Evolutionary conservation across 2,888 invertebrate genomes (phyloP).

Genomic region (Pardosa pseudoannulata): DNA sequence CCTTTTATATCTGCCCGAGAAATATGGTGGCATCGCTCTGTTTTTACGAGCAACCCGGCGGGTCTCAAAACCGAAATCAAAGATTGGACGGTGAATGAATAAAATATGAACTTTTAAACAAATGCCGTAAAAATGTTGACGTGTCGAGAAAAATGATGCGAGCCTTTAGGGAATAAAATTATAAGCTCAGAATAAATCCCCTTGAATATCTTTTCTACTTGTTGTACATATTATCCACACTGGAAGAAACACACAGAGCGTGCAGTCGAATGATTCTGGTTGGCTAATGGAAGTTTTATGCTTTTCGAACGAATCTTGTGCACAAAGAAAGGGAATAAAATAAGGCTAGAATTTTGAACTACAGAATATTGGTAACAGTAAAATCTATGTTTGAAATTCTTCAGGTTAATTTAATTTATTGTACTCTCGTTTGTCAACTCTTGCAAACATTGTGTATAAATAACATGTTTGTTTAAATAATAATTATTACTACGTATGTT

Average conservation of each 20-base stretch:
- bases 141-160: constrained; percentile 66
- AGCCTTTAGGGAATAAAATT: constrained; percentile 49
- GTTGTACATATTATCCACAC: neutral
- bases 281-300: neutral
- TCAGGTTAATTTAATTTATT: too few species aligned
- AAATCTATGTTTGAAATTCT: too few species aligned
- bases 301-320: too few species aligned
- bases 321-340: too few species aligned
- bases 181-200: constrained; percentile 34
- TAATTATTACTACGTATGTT: too few species aligned
- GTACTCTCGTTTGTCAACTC: too few species aligned
- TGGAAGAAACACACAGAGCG: neutral
- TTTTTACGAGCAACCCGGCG: constrained; percentile 44
- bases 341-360: too few species aligned
- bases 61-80: constrained; percentile 46
- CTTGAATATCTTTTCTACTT: neutral
- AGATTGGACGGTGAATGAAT: constrained; percentile 68
- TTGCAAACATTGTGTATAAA: too few species aligned
- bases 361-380: too few species aligned
- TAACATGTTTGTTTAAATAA: too few species aligned
- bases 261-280: neutral
- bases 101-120: constrained; percentile 71
- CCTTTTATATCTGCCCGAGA: constrained; percentile 4
- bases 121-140: constrained; percentile 71
- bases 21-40: constrained; percentile 29